A percentile compares a stretch with the other conserved stretches of the same genome.
Evolutionary conservation across 2,797 vertebrate species (phyloP).

Genomic region (Trichosurus vulpecula): DNA sequence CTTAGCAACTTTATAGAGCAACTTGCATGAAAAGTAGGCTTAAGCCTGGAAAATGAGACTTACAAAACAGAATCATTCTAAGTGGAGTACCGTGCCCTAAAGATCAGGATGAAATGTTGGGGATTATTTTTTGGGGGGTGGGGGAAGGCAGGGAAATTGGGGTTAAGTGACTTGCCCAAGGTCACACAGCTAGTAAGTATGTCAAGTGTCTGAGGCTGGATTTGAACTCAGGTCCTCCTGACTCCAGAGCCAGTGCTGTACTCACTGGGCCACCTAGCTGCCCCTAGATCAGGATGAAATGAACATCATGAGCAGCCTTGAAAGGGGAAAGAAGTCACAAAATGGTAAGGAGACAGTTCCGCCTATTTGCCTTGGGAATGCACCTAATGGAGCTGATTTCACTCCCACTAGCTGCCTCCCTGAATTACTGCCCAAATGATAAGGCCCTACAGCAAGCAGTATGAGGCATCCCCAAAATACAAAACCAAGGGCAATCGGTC

Average conservation of each 20-base stretch:
- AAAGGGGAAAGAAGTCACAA: not conserved
- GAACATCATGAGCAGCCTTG: too few species aligned
- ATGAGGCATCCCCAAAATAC: not conserved
- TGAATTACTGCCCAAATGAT: not conserved
- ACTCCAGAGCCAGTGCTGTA: too few species aligned
- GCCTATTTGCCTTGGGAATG: not conserved
- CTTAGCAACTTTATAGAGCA: not conserved
- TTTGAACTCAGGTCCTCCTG: too few species aligned
- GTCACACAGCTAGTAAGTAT: too few species aligned
- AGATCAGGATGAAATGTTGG: too few species aligned
- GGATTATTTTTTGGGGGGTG: too few species aligned
- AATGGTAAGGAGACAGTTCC: not conserved
- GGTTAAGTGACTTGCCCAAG: too few species aligned
- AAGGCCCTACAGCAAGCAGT: not conserved
- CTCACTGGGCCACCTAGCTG: too few species aligned
- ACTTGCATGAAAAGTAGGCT: not conserved
- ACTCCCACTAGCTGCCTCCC: not conserved
- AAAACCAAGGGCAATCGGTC: not conserved
- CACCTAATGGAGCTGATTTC: not conserved
- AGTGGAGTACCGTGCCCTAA: not conserved
- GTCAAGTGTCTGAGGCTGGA: too few species aligned
- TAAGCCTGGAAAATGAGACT: not conserved
- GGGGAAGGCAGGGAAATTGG: too few species aligned
- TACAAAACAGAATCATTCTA: not conserved
- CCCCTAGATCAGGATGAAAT: not conserved